Evolutionary conservation across 2,113 vertebrate genomes (phyloP).

Genomic region (Cyrtonyx montezumae): DNA sequence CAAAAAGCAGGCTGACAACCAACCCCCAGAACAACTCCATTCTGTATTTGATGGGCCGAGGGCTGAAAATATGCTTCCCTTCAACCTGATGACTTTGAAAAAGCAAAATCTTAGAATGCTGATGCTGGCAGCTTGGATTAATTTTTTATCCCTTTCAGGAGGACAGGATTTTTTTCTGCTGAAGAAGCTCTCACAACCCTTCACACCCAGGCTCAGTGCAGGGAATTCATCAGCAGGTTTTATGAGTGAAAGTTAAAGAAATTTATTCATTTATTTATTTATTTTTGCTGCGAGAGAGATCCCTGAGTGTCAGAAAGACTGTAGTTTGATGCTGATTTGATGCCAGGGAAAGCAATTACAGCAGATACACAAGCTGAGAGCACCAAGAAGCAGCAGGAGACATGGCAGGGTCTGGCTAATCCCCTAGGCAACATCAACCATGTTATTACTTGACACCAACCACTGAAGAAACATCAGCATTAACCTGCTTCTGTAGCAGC

Average conservation of each 20-base stretch:
- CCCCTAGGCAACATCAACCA: constrained; percentile 35
- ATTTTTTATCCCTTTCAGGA: not conserved
- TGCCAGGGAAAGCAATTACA: constrained; percentile 53
- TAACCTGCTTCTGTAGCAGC: constrained; percentile 14
- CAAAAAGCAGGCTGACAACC: constrained; percentile 17
- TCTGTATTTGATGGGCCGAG: not conserved
- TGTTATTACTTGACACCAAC: not conserved
- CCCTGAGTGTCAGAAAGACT: not conserved
- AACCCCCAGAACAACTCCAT: not conserved
- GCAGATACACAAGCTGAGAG: constrained; percentile 11
- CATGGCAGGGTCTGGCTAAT: constrained; percentile 5
- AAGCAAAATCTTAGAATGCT: constrained; percentile 33
- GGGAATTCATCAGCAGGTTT: constrained; percentile 16
- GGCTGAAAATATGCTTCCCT: constrained; percentile 18
- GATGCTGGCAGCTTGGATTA: constrained; percentile 19
- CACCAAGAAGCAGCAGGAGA: not conserved
- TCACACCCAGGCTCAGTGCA: not conserved
- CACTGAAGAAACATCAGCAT: constrained; percentile 24
- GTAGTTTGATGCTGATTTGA: not conserved
- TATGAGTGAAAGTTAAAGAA: constrained; percentile 14
- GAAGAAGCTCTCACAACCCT: not conserved
- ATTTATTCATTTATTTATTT: not conserved
- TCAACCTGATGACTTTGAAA: constrained; percentile 18
- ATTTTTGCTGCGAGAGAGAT: constrained; percentile 11
- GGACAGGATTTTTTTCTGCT: not conserved